These are phyloP conservation scores for Heliangelus exortis DNA, from an alignment of 2,797 vertebrate species.

Conservation along the genomic window DNA sequence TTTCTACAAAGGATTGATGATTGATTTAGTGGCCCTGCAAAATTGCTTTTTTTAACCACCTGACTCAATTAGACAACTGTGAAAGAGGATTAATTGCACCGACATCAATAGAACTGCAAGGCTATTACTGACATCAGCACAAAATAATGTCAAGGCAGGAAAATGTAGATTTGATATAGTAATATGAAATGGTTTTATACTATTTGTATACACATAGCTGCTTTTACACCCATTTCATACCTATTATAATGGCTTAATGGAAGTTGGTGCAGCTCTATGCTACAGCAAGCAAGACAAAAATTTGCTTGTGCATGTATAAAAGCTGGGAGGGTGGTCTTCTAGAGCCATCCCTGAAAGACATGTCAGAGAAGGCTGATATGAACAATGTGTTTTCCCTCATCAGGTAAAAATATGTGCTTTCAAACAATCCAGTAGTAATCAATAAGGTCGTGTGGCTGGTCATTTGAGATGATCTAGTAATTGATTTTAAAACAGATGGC, in stretches of 20 bases:
- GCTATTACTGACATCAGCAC: slow-evolving; percentile 2
- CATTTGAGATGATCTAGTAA: slow-evolving; percentile 49
- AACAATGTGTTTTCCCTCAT: not conserved
- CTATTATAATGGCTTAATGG: not conserved
- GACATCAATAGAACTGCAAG: slow-evolving; percentile 10
- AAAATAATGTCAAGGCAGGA: slow-evolving; percentile 3
- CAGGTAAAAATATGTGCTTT: slow-evolving; percentile 14
- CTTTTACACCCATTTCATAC: not conserved
- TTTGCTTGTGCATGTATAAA: not conserved
- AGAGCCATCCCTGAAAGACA: not conserved
- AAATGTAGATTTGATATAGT: not conserved
- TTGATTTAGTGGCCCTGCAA: not conserved
- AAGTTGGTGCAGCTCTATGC: not conserved
- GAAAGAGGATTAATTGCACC: slow-evolving; percentile 32
- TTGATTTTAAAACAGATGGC: slow-evolving; percentile 66
- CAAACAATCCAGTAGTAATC: slow-evolving; percentile 1
- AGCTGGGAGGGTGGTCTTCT: not conserved
- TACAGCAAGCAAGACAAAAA: not conserved
- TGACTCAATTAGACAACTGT: not conserved
- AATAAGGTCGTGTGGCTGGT: not conserved
- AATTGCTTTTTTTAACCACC: not conserved
- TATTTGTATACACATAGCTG: not conserved
- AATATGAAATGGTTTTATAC: not conserved
- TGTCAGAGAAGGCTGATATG: not conserved
- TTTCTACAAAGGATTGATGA: not conserved